Conservation (phyloP, 2,888 invertebrate species). For the Onthophagus sagittarius region DNA sequence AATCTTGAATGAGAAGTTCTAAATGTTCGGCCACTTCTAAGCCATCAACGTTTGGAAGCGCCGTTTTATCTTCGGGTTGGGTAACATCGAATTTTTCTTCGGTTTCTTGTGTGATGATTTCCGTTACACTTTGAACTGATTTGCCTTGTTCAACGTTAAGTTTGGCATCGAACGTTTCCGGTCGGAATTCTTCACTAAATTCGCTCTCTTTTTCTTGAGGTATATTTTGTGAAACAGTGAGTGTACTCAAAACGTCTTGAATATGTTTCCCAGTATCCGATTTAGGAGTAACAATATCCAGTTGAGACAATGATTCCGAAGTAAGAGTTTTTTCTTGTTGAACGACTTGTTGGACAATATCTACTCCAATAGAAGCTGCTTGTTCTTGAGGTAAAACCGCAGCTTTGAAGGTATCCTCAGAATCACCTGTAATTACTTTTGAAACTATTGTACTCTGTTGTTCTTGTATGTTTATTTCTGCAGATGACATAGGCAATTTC, state of each 20-base stretch:
- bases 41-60: slow-evolving; percentile 42
- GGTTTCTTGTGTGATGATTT: slow-evolving; percentile 40
- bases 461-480: slow-evolving; percentile 46
- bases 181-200: slow-evolving; percentile 49
- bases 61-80: slow-evolving; percentile 40
- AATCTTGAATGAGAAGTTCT: slow-evolving; percentile 25
- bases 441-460: slow-evolving; percentile 45
- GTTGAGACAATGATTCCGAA: slow-evolving; percentile 37
- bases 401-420: slow-evolving; percentile 44
- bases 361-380: slow-evolving; percentile 38
- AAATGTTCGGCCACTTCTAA: slow-evolving; percentile 44
- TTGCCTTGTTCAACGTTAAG: slow-evolving; percentile 52
- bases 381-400: slow-evolving; percentile 41
- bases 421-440: slow-evolving; percentile 48
- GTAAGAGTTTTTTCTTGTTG: slow-evolving; percentile 39
- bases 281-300: slow-evolving; percentile 34
- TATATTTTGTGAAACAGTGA: slow-evolving; percentile 51
- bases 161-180: slow-evolving; percentile 49
- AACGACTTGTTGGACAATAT: slow-evolving; percentile 44
- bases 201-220: slow-evolving; percentile 52
- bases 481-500: slow-evolving; percentile 46
- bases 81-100: slow-evolving; percentile 38
- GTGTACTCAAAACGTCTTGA: slow-evolving; percentile 49
- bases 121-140: slow-evolving; percentile 47
- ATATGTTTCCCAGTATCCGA: slow-evolving; percentile 42